These are phyloP conservation scores for Erpornis zantholeuca DNA, from an alignment of 2,113 vertebrate genomes.

Conservation along the genomic window DNA sequence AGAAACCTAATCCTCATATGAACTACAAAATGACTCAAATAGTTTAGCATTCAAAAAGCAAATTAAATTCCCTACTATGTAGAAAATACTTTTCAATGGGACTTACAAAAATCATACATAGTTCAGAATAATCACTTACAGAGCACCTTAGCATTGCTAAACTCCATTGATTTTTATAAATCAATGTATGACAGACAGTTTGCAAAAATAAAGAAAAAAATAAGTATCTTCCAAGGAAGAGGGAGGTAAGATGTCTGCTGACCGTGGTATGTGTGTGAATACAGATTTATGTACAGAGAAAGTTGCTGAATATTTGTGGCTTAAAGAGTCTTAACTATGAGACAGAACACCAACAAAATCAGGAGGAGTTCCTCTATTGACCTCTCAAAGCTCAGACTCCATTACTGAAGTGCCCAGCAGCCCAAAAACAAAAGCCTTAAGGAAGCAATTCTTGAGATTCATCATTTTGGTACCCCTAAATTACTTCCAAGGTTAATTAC, in stretches of 20 bases:
- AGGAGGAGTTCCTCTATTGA: neutral
- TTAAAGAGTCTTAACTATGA: neutral
- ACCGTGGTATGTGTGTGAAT: neutral
- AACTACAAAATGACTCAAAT: neutral
- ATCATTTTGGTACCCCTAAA: neutral
- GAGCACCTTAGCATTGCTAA: neutral
- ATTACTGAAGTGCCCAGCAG: neutral
- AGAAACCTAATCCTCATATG: neutral
- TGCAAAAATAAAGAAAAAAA: neutral
- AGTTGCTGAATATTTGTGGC: neutral
- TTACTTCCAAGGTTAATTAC: neutral
- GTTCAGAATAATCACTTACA: neutral
- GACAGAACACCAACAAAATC: neutral
- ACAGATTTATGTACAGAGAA: neutral
- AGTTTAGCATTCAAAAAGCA: neutral
- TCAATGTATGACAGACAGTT: neutral
- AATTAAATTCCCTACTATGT: neutral
- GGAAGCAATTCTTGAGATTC: neutral
- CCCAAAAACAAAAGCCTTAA: neutral
- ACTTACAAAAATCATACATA: neutral
- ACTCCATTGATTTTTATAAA: neutral
- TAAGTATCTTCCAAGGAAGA: neutral
- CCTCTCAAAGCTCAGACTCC: neutral
- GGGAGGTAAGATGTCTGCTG: neutral
- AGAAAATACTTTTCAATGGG: neutral